Evolutionary conservation across 1,140 invertebrate genomes (phyloP), one percentile per base, ranked within the genome.

Genomic region (Dendroctonus valens): DNA sequence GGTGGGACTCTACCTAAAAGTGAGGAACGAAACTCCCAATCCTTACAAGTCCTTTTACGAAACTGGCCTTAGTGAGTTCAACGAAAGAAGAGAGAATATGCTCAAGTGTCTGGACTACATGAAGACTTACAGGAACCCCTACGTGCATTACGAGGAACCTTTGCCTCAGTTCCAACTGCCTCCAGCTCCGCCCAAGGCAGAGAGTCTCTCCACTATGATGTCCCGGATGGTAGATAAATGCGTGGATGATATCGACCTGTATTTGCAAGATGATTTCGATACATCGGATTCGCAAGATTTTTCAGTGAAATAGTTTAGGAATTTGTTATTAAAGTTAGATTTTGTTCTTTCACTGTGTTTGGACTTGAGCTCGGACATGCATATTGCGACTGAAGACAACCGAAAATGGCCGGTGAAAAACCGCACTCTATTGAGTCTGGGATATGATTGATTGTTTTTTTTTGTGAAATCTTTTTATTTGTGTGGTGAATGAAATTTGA

Each of bases 1-100:
- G 41, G 72, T 86, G 12, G 85, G 80, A 11, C 69, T 83, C 8
- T 82, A 80, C 73, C 70, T 87, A 41, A 87, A 86, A 76, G 76
- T 75, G 9, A 74, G 81, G 54, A 84, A 86, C 73, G 73, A 75
- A 40, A 60, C 53, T 8, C 41, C 74, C 7, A 41, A 57, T 51
- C 63, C 73, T 9, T 70, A 76, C 11, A 48, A 74, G 15, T 37
- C 68, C 2, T 54, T 76, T 9, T 85, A 84, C 69, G 59, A 75
- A 46, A 72, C 77, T 67, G 76, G 75, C 6, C 72, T 75, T 7
- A 71, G 74, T 26, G 65, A 75, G 7, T 83, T 81, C 65, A 74
- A 80, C 59, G 69, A 74, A 15, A 73, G 78, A 59, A 79, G 79
- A 44, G 74, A 75, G 40, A 69, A 79, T 41, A 62, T 82, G 42